Evolutionary conservation across 1,140 invertebrate species (phyloP).

Genomic region (Eulimnadia texana): DNA sequence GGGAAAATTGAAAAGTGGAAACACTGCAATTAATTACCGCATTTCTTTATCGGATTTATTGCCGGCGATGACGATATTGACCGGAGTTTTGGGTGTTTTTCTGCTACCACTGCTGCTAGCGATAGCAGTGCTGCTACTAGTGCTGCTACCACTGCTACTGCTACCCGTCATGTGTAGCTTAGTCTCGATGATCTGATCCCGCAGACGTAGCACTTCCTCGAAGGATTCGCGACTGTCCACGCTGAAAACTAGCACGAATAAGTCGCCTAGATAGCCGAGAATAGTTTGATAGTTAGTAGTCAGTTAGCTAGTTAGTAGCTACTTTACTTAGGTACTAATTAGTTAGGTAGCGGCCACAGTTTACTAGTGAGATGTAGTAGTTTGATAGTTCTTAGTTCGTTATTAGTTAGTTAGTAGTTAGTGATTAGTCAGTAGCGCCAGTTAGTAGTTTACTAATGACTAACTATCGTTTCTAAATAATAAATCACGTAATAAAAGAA

Average conservation of each 20-base stretch:
- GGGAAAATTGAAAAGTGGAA: too few species aligned
- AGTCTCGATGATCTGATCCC: conserved; percentile 67
- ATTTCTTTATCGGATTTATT: conserved; percentile 65
- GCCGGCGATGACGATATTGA: conserved; percentile 66
- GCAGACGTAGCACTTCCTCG: conserved; percentile 59
- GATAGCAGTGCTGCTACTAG: conserved; percentile 17
- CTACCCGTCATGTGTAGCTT: conserved; percentile 38
- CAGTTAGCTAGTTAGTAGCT: too few species aligned
- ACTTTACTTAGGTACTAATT: too few species aligned
- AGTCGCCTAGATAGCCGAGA: conserved; percentile 52
- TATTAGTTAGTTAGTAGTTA: too few species aligned
- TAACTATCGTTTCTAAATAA: too few species aligned
- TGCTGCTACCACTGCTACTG: conserved; percentile 26
- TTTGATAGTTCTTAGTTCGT: too few species aligned
- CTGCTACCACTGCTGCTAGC: conserved; percentile 39
- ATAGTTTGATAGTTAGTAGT: too few species aligned
- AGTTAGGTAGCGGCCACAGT: too few species aligned
- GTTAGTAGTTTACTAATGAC: too few species aligned
- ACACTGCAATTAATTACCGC: conserved; percentile 44
- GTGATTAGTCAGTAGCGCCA: too few species aligned
- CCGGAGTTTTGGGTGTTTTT: conserved; percentile 41
- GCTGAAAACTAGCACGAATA: conserved; percentile 70
- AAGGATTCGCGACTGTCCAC: conserved; percentile 74
- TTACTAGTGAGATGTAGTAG: too few species aligned
- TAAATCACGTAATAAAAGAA: too few species aligned